These are phyloP conservation scores for Poeciliopsis occidentalis DNA, from an alignment of 2,113 vertebrate species.

Conservation along the genomic window DNA sequence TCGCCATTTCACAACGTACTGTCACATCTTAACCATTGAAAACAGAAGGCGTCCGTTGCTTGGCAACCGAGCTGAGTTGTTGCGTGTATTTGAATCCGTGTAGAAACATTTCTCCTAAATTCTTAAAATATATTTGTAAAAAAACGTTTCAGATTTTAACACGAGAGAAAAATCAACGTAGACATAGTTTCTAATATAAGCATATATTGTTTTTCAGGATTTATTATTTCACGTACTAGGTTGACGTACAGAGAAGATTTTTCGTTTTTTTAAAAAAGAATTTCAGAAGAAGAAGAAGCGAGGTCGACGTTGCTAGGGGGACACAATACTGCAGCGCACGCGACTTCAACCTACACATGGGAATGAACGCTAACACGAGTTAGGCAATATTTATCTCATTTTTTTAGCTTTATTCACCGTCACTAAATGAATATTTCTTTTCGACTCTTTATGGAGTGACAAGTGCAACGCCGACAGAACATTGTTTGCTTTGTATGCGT, in stretches of 20 bases:
- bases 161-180: no score
- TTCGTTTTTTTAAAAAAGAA: no score
- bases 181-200: background rate
- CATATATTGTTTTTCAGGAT: background rate
- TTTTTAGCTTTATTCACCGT: background rate
- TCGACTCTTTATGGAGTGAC: no score
- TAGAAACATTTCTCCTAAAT: background rate
- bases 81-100: slow-evolving; percentile 24
- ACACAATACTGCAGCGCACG: slow-evolving; percentile 27
- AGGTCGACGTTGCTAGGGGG: slow-evolving; percentile 20
- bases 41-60: slow-evolving; percentile 58
- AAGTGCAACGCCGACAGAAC: accelerated
- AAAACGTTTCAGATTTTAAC: background rate
- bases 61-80: slow-evolving; percentile 30
- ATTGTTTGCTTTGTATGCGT: background rate
- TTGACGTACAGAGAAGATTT: background rate
- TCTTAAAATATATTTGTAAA: background rate
- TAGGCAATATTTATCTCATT: background rate
- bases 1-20: slow-evolving; percentile 71
- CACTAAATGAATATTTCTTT: accelerated
- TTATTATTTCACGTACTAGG: background rate
- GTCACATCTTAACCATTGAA: no score
- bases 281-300: no score
- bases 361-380: background rate
- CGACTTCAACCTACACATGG: background rate